Evolutionary conservation across 2,113 vertebrate species (phyloP).

Genomic region (Chrysemys picta): DNA sequence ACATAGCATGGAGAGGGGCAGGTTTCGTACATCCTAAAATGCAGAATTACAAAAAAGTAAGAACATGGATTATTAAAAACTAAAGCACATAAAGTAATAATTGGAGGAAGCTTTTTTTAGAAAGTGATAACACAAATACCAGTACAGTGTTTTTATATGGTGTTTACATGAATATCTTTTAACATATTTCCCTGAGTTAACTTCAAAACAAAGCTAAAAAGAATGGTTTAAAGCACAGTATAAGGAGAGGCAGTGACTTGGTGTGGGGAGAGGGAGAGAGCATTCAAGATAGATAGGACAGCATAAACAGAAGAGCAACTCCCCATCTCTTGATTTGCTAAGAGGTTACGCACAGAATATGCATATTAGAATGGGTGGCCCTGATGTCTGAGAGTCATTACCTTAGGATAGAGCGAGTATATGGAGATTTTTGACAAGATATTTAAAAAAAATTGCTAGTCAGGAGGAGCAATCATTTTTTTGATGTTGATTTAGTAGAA

Average conservation of each 20-base stretch:
- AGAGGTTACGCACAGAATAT: background rate
- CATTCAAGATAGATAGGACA: background rate
- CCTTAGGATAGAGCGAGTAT: background rate
- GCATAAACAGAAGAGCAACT: background rate
- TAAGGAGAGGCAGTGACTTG: background rate
- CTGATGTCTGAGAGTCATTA: constrained; percentile 17
- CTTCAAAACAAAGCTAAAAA: constrained; percentile 34
- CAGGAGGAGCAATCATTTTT: background rate
- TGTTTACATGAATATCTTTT: background rate
- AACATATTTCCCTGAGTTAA: background rate
- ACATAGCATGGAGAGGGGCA: background rate
- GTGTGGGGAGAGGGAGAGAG: background rate
- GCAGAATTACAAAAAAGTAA: background rate
- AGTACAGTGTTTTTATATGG: background rate
- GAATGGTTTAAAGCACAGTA: constrained; percentile 2
- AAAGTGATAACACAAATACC: background rate
- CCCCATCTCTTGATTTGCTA: background rate
- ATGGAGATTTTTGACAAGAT: background rate
- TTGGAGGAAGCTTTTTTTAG: background rate
- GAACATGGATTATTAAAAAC: constrained; percentile 24
- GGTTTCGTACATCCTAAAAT: background rate
- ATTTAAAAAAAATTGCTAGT: rapidly evolving
- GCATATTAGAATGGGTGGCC: background rate
- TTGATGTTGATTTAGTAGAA: background rate
- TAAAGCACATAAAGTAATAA: background rate